A percentile compares a stretch with the other conserved stretches of the same genome.
These are phyloP conservation scores for Macroglossus sobrinus DNA, from an alignment of 2,113 vertebrate species.

Conservation along the genomic window DNA sequence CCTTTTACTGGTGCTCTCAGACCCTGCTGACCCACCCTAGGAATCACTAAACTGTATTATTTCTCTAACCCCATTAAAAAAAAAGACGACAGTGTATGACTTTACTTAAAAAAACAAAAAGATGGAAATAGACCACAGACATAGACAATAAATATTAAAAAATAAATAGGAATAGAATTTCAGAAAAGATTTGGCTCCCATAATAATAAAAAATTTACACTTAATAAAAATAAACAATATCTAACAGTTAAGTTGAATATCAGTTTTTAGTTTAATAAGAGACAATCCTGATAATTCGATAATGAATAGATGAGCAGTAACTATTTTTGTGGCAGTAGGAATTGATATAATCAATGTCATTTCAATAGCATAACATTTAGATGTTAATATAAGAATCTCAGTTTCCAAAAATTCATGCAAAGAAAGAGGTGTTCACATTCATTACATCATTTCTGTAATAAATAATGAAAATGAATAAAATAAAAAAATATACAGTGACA, in stretches of 20 bases:
- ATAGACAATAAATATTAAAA: not conserved
- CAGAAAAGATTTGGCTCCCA: not conserved
- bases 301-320: not conserved
- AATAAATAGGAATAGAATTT: not conserved
- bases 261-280: not conserved
- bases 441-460: not conserved
- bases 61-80: not conserved
- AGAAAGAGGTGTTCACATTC: not conserved
- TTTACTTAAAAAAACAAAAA: not conserved
- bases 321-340: accelerated
- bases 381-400: not conserved
- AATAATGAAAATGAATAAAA: not conserved
- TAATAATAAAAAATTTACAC: not conserved
- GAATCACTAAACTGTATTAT: not conserved
- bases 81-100: not conserved
- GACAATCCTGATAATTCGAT: not conserved
- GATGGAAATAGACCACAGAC: not conserved
- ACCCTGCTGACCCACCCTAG: not conserved
- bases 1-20: not conserved
- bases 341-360: not conserved
- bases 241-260: not conserved
- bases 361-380: not conserved
- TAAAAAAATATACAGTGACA: not conserved
- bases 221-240: not conserved
- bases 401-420: not conserved